Evolutionary conservation across 2,888 invertebrate genomes (phyloP).

Genomic region (Chironomus tentans): DNA sequence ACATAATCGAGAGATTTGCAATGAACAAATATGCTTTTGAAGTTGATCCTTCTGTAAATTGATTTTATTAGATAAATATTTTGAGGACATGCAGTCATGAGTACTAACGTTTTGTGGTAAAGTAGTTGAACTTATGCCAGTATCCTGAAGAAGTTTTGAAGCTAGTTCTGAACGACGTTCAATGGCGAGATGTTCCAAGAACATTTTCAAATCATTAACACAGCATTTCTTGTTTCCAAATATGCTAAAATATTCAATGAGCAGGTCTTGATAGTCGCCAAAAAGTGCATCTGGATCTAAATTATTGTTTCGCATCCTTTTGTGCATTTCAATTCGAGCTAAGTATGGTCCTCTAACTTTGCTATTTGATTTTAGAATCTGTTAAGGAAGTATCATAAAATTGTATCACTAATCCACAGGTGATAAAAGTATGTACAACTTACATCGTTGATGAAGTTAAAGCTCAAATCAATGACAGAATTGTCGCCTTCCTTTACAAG

Average conservation of each 20-base stretch:
- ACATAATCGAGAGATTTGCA: slow-evolving; percentile 64
- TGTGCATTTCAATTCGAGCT: slow-evolving; percentile 69
- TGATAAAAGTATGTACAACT: neutral
- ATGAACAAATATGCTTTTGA: slow-evolving; percentile 70
- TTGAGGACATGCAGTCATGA: neutral
- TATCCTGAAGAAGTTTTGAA: slow-evolving; percentile 51
- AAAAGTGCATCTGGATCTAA: slow-evolving; percentile 47
- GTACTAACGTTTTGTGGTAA: slow-evolving; percentile 53
- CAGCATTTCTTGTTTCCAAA: slow-evolving; percentile 85
- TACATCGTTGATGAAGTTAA: slow-evolving; percentile 38
- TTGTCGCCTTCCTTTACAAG: slow-evolving; percentile 41
- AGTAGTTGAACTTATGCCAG: slow-evolving; percentile 54
- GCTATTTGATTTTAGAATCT: slow-evolving; percentile 44
- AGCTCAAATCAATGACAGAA: slow-evolving; percentile 34
- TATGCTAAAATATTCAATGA: slow-evolving; percentile 64
- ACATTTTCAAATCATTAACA: slow-evolving; percentile 71
- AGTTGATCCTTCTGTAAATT: slow-evolving; percentile 58
- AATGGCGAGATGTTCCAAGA: slow-evolving; percentile 53
- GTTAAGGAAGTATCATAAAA: slow-evolving; percentile 40
- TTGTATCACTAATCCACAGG: neutral
- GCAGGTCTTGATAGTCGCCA: slow-evolving; percentile 57
- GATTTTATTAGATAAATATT: neutral
- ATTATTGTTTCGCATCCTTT: slow-evolving; percentile 47
- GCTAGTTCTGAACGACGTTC: slow-evolving; percentile 51
- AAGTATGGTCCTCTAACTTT: slow-evolving; percentile 71